Base-by-base conservation (phyloP, 2,113 vertebrate genomes). In the Typhlomys cinereus region DNA sequence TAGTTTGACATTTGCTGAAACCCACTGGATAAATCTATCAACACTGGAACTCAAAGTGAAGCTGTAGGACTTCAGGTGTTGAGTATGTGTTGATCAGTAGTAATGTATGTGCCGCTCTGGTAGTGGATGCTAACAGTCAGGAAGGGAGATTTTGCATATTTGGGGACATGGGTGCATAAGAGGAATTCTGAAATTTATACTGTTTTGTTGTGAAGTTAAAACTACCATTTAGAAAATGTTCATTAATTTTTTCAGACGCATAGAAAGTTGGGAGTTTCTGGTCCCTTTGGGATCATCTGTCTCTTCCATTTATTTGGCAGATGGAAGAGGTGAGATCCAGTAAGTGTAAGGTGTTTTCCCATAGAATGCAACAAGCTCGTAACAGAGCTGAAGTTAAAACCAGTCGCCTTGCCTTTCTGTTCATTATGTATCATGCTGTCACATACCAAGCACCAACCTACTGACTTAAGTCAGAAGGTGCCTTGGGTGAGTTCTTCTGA, bases 401-500 rank as follows among this genome's bases (percentile, higher is more conserved):
- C 44, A 84, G 62, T n/a, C 59, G 54, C 23, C 66, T 81, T 57
- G 39, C 41, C 66, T 79, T 81, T 90, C 67, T 86, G 41, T 76
- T 74, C 75, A 86, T 29, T 64, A n/a, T 7, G 31, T 23, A 20
- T 79, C 70, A 89, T 4, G 9, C 7, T 46, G 27, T n/a, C 69
- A 31, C 1, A 36, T 50, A 64, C 23, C 50, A 80, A 91, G 39
- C 73, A 39, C 66, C 70, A 80, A 57, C 31, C n/a, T 41, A 61
- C 67, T 78, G 44, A 61, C 85, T 82, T 50, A 46, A 71, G 61
- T 85, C 59, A 93, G 62, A 71, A 36, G 82, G 64, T 88, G 81
- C 75, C 25, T 84, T 54, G 76, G 54, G 18, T 48, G 50, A 39
- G 25, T 9, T 69, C 44, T 87, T 94, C 66, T 29, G n/a, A 78